A percentile compares a stretch with the other conserved stretches of the same genome.
These are phyloP conservation scores for Chelon labrosus DNA, from an alignment of 2,797 vertebrate species.

Conservation along the genomic window DNA sequence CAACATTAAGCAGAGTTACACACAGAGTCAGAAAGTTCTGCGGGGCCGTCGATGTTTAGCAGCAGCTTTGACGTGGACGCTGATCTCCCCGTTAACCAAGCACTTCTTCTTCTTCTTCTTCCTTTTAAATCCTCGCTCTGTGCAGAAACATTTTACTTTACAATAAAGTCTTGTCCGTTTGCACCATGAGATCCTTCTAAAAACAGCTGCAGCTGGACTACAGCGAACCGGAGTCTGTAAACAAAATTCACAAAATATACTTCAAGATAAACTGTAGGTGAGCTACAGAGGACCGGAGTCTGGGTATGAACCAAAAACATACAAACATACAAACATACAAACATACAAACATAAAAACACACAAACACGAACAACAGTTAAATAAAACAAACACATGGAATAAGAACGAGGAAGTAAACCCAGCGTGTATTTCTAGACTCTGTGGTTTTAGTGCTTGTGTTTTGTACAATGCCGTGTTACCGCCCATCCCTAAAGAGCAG, in stretches of 20 bases:
- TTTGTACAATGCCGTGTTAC: constrained; percentile 54
- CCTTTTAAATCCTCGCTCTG: neutral
- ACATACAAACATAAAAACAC: constrained; percentile 16
- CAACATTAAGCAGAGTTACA: constrained; percentile 21
- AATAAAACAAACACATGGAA: constrained; percentile 58
- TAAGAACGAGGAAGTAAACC: constrained; percentile 13
- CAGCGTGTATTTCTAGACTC: constrained; percentile 66
- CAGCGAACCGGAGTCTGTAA: constrained; percentile 81
- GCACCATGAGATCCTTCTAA: constrained; percentile 74
- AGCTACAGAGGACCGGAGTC: constrained; percentile 81
- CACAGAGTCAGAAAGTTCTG: constrained; percentile 26
- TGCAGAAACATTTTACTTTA: constrained; percentile 10
- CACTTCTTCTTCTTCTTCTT: neutral
- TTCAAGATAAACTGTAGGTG: constrained; percentile 78
- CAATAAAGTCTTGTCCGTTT: neutral
- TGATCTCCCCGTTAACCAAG: constrained; percentile 28
- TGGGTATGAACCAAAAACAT: constrained; percentile 5
- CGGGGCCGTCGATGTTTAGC: constrained; percentile 22
- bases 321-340: constrained; percentile 15
- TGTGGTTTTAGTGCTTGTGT: constrained; percentile 71
- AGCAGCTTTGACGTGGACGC: constrained; percentile 18
- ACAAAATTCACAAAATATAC: constrained; percentile 61
- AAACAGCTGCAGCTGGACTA: constrained; percentile 74
- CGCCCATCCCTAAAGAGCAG: constrained; percentile 57
- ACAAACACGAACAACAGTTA: constrained; percentile 26